Conservation (phyloP, 2,888 invertebrate genomes). For the Platycnemis pennipes region DNA sequence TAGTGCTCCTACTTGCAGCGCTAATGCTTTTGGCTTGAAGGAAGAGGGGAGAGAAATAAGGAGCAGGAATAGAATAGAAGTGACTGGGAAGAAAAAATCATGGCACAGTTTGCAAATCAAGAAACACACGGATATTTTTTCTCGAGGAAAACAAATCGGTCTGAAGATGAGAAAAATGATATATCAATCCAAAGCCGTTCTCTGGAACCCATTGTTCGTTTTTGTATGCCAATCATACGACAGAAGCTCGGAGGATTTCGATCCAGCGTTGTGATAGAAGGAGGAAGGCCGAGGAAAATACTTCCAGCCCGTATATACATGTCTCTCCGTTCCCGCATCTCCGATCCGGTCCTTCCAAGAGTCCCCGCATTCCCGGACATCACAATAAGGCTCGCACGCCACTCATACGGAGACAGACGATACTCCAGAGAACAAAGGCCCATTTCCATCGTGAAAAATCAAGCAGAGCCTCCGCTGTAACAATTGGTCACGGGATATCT, state of each 20-base stretch:
- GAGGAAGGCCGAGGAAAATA: background rate
- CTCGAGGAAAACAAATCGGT: background rate
- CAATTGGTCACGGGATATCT: background rate
- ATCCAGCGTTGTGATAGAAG: background rate
- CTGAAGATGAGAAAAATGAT: background rate
- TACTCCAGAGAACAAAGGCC: background rate
- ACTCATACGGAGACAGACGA: background rate
- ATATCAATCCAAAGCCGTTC: background rate
- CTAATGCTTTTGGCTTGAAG: background rate
- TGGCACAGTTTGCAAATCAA: background rate
- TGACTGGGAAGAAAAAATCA: background rate
- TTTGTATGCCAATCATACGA: background rate
- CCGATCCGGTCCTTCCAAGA: no score
- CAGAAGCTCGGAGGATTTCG: background rate
- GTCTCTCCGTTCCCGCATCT: no score
- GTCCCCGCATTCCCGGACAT: no score
- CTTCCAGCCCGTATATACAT: background rate
- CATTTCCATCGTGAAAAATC: background rate
- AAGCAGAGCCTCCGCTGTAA: background rate
- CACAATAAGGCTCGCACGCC: no score
- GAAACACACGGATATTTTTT: background rate
- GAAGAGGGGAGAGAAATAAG: background rate
- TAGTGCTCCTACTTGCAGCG: background rate
- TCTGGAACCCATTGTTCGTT: background rate
- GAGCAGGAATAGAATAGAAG: background rate